These are phyloP conservation scores for Drosophila neotestacea DNA, from an alignment of 2,888 invertebrate genomes.

Conservation along the genomic window DNA sequence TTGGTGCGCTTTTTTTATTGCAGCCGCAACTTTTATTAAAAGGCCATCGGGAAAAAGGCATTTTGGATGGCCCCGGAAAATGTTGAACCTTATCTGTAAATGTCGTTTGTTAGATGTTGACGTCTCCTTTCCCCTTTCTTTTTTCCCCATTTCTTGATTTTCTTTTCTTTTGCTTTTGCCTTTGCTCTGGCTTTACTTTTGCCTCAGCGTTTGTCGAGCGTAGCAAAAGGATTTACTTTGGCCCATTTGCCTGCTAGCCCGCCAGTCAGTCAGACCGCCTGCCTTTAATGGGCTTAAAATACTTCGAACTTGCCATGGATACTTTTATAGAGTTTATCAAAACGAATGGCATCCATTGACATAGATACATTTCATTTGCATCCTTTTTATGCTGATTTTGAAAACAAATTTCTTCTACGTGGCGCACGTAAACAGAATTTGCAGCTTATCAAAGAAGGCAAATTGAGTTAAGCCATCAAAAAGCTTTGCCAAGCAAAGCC, in stretches of 20 bases:
- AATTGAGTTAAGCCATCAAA: conserved; percentile 67
- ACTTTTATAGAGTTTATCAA: conserved; percentile 73
- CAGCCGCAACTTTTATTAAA: conserved; percentile 78
- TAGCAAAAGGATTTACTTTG: conserved; percentile 44
- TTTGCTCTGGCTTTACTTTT: conserved; percentile 13
- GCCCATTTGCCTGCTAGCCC: conserved; percentile 20
- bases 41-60: conserved; percentile 51
- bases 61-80: conserved; percentile 25
- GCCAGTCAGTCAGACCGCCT: conserved; percentile 14
- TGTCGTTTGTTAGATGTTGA: conserved; percentile 59
- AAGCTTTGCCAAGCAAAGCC: conserved; percentile 24
- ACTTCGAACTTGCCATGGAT: conserved; percentile 48
- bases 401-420: conserved; percentile 39
- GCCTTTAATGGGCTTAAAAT: conserved; percentile 73
- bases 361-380: conserved; percentile 77
- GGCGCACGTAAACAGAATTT: conserved; percentile 39
- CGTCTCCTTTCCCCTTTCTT: conserved; percentile 29
- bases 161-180: conserved; percentile 14
- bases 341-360: conserved; percentile 70
- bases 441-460: conserved; percentile 55
- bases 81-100: conserved; percentile 69
- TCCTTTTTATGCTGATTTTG: conserved; percentile 68
- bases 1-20: conserved; percentile 29
- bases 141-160: background rate
- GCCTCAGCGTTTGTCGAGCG: conserved; percentile 9